phyloP scores from a whole-genome alignment of 2,888 invertebrate species.

The Chrysodeixis includens region DNA sequence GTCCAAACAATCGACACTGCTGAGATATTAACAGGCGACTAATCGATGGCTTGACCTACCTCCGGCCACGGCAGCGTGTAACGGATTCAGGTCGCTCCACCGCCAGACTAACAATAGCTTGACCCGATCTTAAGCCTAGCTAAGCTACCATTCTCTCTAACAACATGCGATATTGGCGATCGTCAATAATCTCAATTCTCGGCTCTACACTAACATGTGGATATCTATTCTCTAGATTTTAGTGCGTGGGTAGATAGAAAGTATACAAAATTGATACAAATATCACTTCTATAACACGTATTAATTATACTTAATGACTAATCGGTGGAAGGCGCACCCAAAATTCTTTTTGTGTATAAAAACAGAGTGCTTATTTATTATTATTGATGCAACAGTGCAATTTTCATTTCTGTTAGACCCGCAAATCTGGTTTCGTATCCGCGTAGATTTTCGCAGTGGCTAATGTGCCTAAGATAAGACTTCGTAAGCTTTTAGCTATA shows the following conservation, averaged over 20 bases:
- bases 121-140: constrained; percentile 39
- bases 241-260: constrained; percentile 57
- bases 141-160: constrained; percentile 30
- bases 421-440: constrained; percentile 33
- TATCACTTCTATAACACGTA: constrained; percentile 57
- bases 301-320: constrained; percentile 57
- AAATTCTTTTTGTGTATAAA: constrained; percentile 44
- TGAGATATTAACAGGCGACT: constrained; percentile 12
- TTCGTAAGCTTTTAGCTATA: background rate
- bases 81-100: constrained; percentile 37
- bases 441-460: background rate
- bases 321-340: constrained; percentile 47
- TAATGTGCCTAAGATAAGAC: background rate
- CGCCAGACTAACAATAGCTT: constrained; percentile 35
- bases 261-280: constrained; percentile 58
- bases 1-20: constrained; percentile 19
- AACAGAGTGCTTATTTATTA: constrained; percentile 34
- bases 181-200: constrained; percentile 35
- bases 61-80: constrained; percentile 28
- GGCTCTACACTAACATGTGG: constrained; percentile 36
- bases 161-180: constrained; percentile 30
- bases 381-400: constrained; percentile 40
- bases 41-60: constrained; percentile 45
- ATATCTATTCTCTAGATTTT: constrained; percentile 35
- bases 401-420: constrained; percentile 22